Evolutionary conservation across 2,113 vertebrate genomes (phyloP), one percentile per base, ranked within the genome.

Genomic region (Ptilonorhynchus violaceus): DNA sequence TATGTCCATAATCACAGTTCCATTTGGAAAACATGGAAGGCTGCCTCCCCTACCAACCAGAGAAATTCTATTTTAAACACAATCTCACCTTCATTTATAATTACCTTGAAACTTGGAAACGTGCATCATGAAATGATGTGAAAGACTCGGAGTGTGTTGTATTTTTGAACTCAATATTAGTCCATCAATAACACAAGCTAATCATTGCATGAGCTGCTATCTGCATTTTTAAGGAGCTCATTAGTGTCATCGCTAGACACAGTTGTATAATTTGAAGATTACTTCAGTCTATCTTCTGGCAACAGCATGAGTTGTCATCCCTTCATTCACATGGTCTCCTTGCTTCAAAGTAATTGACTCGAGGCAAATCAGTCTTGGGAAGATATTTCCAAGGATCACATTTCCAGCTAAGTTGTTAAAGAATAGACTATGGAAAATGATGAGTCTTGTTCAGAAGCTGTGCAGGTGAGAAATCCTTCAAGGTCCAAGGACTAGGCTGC

Each of bases 1-100:
- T 96, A 95, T 81, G 60, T 81, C 92, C 91, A 56, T 92, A 96
- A 97, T 93, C 86, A 96, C 74, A 74, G 37, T 85, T 94, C 86
- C 79, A 87, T 96, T 94, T 93, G 37, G 62, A 83, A 97, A 94
- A 92, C 15, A 67, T 47, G 75, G 74, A 96, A 95, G n/a, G 14
- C 47, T 81, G 22, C n/a, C 70, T 95, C 89, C 91, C 35, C 67
- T 94, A 89, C 74, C 39, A 91, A 21, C 33, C 21, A 72, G 27
- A 60, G 18, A 89, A 92, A 86, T 37, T 24, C 33, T 68, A 16
- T 76, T 91, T 83, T 87, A 93, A 84, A 73, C 33, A 66, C 19
- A 41, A 10, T 73, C 35, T 64, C 53, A 58, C 80, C 47, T 90
- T 92, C 49, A 47, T 42, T 78, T 60, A 66, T 52, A 87, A 66